These are phyloP conservation scores for Caenorhabditis sp. DNA, from an alignment of 2,888 invertebrate genomes.

Conservation along the genomic window DNA sequence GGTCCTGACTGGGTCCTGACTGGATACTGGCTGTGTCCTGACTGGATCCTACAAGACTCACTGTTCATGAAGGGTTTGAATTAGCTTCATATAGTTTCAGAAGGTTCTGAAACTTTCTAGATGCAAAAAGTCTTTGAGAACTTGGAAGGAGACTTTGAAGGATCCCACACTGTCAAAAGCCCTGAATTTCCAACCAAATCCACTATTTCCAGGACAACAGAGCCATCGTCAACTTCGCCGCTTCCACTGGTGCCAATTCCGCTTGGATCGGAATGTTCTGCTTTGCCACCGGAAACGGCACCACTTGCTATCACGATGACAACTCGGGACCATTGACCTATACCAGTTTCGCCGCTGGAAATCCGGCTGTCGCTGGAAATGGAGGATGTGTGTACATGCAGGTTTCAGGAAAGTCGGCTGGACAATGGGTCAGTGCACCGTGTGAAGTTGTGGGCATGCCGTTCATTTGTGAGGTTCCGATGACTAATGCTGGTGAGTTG, in stretches of 20 bases:
- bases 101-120: too few species aligned
- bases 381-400: conserved; percentile 24
- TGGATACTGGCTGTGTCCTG: too few species aligned
- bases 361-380: neutral
- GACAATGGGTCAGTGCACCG: conserved; percentile 25
- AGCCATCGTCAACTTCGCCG: conserved; percentile 9
- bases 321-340: conserved; percentile 8
- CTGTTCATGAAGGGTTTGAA: too few species aligned
- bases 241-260: conserved; percentile 4
- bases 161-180: too few species aligned
- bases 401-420: neutral
- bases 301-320: conserved; percentile 31
- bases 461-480: conserved; percentile 19
- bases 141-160: too few species aligned
- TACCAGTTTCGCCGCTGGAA: conserved; percentile 18
- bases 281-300: conserved; percentile 12
- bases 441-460: conserved; percentile 21
- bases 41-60: too few species aligned
- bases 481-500: neutral
- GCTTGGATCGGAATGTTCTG: conserved; percentile 37
- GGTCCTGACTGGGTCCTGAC: too few species aligned
- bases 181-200: neutral
- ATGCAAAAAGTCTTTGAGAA: too few species aligned
- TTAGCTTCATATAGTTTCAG: too few species aligned
- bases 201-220: conserved; percentile 21